These are phyloP conservation scores for Cynocephalus volans DNA, from an alignment of 2,113 vertebrate species.

Conservation along the genomic window DNA sequence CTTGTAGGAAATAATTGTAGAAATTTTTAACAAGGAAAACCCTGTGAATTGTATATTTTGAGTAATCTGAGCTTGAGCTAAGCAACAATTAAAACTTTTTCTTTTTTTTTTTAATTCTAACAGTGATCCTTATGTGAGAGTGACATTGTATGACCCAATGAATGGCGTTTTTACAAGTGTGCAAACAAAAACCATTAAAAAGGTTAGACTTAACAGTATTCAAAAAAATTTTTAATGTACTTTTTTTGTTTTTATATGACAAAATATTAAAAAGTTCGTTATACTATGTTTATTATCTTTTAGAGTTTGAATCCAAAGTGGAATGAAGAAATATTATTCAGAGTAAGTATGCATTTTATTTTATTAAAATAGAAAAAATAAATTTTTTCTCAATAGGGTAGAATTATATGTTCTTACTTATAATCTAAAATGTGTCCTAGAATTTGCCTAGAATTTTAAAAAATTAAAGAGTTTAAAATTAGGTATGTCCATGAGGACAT, in stretches of 20 bases:
- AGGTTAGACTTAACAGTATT: constrained; percentile 89
- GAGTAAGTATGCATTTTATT: constrained; percentile 91
- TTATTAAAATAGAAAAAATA: constrained; percentile 43
- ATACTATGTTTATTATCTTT: constrained; percentile 69
- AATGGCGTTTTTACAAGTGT: constrained; percentile 94
- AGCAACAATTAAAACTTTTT: constrained; percentile 39
- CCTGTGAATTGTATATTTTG: constrained; percentile 48
- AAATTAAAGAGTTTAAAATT: constrained; percentile 27
- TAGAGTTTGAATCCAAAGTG: constrained; percentile 98
- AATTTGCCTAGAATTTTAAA: constrained; percentile 40
- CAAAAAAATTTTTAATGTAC: neutral
- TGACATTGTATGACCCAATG: constrained; percentile 95
- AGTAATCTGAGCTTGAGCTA: constrained; percentile 7
- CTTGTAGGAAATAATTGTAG: constrained; percentile 47
- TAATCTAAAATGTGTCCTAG: constrained; percentile 41
- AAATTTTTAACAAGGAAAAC: constrained; percentile 60
- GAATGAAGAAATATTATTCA: constrained; percentile 97
- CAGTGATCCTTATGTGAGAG: constrained; percentile 97
- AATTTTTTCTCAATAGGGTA: neutral
- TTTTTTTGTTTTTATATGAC: constrained; percentile 47
- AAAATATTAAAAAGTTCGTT: constrained; percentile 69
- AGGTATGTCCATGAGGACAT: neutral
- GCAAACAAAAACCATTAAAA: constrained; percentile 98
- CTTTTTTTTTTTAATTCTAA: constrained; percentile 66
- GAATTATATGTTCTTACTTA: constrained; percentile 14